Evolutionary conservation across 2,888 invertebrate species (phyloP).

Genomic region (Anticlea derivata): DNA sequence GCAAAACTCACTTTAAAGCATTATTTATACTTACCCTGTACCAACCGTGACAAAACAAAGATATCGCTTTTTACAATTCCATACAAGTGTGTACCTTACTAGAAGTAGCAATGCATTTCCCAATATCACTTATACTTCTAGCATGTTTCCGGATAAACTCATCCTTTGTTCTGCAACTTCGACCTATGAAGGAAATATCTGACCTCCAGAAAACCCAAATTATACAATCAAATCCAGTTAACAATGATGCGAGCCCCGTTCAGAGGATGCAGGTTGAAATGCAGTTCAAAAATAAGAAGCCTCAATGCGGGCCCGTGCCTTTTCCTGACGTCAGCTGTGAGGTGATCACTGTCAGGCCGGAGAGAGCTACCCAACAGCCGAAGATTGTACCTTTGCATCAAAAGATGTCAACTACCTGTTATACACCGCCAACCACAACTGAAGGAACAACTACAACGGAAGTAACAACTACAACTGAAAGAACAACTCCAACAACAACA

Average conservation of each 20-base stretch:
- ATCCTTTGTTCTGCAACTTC: conserved; percentile 8
- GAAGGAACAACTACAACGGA: neutral
- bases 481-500: neutral
- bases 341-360: neutral
- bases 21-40: neutral
- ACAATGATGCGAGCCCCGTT: neutral
- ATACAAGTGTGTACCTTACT: neutral
- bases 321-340: conserved; percentile 26
- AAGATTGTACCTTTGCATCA: neutral
- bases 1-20: too few species aligned
- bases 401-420: neutral
- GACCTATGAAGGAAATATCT: conserved; percentile 12
- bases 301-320: conserved; percentile 17
- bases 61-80: conserved; percentile 8
- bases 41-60: conserved; percentile 7
- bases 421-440: neutral
- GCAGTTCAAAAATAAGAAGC: conserved; percentile 2
- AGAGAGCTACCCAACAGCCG: neutral
- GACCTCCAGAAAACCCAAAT: neutral
- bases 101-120: conserved; percentile 7
- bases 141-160: conserved; percentile 4
- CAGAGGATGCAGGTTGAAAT: neutral
- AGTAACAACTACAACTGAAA: neutral
- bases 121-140: conserved; percentile 1
- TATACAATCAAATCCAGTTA: neutral